phyloP scores from a whole-genome alignment of 2,888 invertebrate genomes.

The Aplocera efformata region DNA sequence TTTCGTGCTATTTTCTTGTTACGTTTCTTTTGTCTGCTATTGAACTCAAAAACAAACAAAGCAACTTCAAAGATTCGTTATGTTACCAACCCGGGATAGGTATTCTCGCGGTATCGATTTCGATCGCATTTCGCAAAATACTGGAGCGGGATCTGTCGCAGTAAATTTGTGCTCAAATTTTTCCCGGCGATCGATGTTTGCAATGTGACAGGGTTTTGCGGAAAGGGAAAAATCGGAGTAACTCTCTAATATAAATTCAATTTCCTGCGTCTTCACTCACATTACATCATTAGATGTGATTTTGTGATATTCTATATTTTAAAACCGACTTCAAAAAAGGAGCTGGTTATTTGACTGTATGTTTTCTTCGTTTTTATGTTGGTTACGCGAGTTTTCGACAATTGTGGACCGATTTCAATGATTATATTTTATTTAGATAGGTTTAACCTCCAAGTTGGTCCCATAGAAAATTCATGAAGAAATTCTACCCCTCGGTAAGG shows the following conservation, averaged over 20 bases:
- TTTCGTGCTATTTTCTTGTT: not conserved
- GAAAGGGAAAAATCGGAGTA: conserved; percentile 2
- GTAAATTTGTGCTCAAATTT: conserved; percentile 10
- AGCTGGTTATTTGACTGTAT: too few species aligned
- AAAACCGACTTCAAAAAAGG: too few species aligned
- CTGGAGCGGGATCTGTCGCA: conserved; percentile 7
- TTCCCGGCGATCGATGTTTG: conserved; percentile 4
- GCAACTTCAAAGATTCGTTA: not conserved
- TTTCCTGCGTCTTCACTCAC: not conserved
- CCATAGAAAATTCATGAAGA: too few species aligned
- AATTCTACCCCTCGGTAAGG: too few species aligned
- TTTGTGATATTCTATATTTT: too few species aligned
- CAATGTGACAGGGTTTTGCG: conserved; percentile 9
- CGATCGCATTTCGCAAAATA: conserved; percentile 10
- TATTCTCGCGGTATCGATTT: not conserved
- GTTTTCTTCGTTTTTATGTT: too few species aligned
- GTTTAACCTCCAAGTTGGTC: too few species aligned
- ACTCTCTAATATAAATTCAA: conserved; percentile 6
- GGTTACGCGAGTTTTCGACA: too few species aligned
- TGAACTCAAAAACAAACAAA: not conserved
- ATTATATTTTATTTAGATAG: too few species aligned
- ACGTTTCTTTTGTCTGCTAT: not conserved
- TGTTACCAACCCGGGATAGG: not conserved
- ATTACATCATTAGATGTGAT: too few species aligned
- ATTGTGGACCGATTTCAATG: too few species aligned